phyloP scores from a whole-genome alignment of 2,797 vertebrate genomes.

The Sebastiscus albofasciatus region DNA sequence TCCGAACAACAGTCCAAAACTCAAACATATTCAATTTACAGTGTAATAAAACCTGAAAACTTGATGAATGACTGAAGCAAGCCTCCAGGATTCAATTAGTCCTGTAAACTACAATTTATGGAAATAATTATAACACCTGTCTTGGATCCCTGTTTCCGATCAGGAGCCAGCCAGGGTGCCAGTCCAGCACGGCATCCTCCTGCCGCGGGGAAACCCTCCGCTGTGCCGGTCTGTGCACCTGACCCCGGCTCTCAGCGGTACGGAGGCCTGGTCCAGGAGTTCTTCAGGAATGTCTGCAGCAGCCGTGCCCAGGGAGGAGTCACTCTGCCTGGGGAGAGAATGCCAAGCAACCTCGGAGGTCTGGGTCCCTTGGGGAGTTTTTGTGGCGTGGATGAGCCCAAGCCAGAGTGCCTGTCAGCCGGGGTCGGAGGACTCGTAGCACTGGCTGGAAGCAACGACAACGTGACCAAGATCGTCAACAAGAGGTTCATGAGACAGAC shows the following conservation, averaged over 20 bases:
- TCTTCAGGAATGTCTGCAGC: constrained; percentile 90
- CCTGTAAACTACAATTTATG: not conserved
- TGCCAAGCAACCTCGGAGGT: constrained; percentile 37
- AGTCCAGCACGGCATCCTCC: constrained; percentile 76
- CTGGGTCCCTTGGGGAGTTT: not conserved
- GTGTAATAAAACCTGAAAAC: not conserved
- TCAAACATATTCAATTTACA: not conserved
- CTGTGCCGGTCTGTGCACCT: constrained; percentile 29
- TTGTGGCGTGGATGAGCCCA: constrained; percentile 79
- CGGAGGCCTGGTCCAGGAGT: constrained; percentile 91
- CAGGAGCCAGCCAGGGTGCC: constrained; percentile 59
- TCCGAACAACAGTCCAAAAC: not conserved
- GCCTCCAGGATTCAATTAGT: not conserved
- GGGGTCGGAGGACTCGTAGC: constrained; percentile 32
- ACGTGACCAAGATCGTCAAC: constrained; percentile 88
- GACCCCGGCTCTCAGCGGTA: constrained; percentile 88
- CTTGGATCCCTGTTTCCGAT: not conserved
- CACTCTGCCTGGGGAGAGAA: constrained; percentile 68
- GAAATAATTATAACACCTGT: not conserved
- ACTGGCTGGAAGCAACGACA: constrained; percentile 80
- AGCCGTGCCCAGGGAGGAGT: constrained; percentile 83
- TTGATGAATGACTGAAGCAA: not conserved
- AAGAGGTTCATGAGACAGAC: constrained; percentile 91
- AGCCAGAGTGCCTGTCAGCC: constrained; percentile 75
- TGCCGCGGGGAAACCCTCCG: constrained; percentile 79